phyloP scores from a whole-genome alignment of 2,797 vertebrate species.

The Lepilemur septentrionalis region DNA sequence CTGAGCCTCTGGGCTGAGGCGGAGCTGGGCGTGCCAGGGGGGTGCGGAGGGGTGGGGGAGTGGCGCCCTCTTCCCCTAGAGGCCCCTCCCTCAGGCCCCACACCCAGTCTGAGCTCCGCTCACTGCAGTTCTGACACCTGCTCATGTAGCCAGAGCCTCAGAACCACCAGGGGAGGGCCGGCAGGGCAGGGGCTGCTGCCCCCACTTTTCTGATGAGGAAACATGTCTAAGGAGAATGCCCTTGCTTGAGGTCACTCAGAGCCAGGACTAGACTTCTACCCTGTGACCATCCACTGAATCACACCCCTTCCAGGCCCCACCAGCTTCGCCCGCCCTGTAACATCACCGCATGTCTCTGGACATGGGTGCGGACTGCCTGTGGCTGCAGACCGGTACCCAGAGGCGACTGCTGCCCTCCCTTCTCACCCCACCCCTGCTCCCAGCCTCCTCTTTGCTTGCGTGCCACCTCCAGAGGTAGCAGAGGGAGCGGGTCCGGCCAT shows the following conservation, averaged over 20 bases:
- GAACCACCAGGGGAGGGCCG: background rate
- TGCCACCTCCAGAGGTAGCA: background rate
- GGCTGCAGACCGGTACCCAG: background rate
- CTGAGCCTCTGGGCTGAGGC: background rate
- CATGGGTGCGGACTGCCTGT: background rate
- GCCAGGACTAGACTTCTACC: background rate
- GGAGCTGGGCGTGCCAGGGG: background rate
- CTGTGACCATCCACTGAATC: accelerated
- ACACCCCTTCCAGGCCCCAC: background rate
- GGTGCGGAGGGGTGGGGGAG: accelerated
- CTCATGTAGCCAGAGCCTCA: background rate
- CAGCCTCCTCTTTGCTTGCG: background rate
- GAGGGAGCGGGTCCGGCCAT: accelerated
- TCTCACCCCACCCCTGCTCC: background rate
- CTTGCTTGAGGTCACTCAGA: background rate
- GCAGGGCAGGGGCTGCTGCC: background rate
- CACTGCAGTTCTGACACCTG: background rate
- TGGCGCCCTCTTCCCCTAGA: background rate
- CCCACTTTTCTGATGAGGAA: background rate
- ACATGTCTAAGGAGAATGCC: background rate
- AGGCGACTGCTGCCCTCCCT: background rate
- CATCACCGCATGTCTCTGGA: accelerated
- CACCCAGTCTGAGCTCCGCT: background rate
- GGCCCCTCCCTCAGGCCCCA: background rate
- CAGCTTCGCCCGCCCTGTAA: accelerated